phyloP scores from a whole-genome alignment of 1,140 invertebrate genomes.

The Riptortus pedestris region DNA sequence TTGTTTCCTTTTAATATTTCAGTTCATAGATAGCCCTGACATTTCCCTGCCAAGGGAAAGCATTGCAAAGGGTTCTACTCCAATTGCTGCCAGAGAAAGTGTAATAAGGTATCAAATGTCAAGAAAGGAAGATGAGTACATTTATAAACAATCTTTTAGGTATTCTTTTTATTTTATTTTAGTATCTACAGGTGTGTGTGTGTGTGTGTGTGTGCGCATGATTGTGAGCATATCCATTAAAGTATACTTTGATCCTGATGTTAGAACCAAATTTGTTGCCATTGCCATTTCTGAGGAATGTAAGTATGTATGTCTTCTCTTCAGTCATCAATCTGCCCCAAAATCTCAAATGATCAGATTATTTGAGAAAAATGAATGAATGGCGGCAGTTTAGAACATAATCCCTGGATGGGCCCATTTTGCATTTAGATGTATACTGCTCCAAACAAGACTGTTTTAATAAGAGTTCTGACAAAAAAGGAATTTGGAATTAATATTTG shows the following conservation, averaged over 20 bases:
- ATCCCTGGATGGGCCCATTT: not conserved
- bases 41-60: constrained; percentile 47
- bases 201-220: constrained; percentile 26
- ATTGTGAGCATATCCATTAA: not conserved
- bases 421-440: not conserved
- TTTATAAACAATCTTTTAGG: constrained; percentile 61
- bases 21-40: constrained; percentile 45
- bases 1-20: too few species aligned
- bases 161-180: too few species aligned
- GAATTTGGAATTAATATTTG: not conserved
- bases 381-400: too few species aligned
- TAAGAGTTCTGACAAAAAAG: not conserved
- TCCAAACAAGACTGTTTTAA: not conserved
- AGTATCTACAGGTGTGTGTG: too few species aligned
- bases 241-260: not conserved
- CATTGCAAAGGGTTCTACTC: constrained; percentile 51
- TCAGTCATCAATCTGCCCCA: too few species aligned
- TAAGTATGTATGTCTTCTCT: too few species aligned
- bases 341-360: too few species aligned
- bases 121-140: constrained; percentile 71
- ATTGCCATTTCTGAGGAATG: too few species aligned
- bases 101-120: constrained; percentile 67
- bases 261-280: not conserved
- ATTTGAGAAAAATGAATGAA: too few species aligned
- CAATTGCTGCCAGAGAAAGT: constrained; percentile 65